These are phyloP conservation scores for Rhodinocichla rosea DNA, from an alignment of 2,113 vertebrate genomes.

Conservation along the genomic window DNA sequence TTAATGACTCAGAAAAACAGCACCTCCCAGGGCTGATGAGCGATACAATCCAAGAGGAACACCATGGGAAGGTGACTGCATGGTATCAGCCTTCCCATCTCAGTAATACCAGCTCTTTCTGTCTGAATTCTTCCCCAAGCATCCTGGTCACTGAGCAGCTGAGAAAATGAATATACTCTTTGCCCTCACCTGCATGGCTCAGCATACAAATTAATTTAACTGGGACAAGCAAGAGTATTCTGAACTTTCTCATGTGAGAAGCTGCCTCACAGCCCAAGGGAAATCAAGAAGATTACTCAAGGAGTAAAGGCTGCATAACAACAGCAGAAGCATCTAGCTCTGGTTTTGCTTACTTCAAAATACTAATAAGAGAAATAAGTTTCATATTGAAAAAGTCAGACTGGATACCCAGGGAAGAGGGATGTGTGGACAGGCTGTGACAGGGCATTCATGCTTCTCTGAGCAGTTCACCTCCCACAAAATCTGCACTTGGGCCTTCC, in stretches of 20 bases:
- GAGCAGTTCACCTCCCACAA: background rate
- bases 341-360: background rate
- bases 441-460: background rate
- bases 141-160: background rate
- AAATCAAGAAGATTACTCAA: conserved; percentile 7
- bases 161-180: background rate
- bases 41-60: background rate
- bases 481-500: background rate
- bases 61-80: background rate
- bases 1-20: background rate
- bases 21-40: background rate
- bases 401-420: background rate
- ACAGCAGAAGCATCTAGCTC: background rate
- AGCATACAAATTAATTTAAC: conserved; percentile 15
- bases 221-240: background rate
- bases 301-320: background rate
- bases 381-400: background rate
- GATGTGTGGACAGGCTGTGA: background rate
- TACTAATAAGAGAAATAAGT: background rate
- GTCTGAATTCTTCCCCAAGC: background rate
- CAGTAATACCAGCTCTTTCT: background rate
- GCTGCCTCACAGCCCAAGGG: background rate
- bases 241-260: background rate
- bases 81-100: background rate
- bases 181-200: background rate